Evolutionary conservation across 2,113 vertebrate species (phyloP), one percentile per base, ranked within the genome.

Genomic region (Actenoides lindsayi): DNA sequence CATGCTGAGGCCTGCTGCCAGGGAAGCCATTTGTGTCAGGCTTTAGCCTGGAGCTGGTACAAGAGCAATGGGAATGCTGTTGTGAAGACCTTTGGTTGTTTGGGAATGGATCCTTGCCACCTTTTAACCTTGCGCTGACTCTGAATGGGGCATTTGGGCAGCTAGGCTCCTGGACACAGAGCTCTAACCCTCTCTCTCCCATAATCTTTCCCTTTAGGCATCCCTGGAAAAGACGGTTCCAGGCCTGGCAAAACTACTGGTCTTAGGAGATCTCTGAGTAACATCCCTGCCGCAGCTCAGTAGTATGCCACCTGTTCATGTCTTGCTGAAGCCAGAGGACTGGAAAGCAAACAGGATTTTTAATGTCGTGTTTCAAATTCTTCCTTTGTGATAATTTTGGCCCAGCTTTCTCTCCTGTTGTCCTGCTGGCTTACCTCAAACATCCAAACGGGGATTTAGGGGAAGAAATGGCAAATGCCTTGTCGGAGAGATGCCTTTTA

Each of bases 191-290:
- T 85, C 25, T 85, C 31, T 80, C 21, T 88, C 64, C 93, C 79
- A 11, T 94, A 28, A 74, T 91, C 67, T 96, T 70, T 97, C 92
- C 73, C 71, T 95, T 71, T 64, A 97, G 97, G 94, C 28, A 67
- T 88, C 65, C 42, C 77, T 87, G 95, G 88, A 85, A 96, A 95
- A 71, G 95, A 83, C 0, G 31, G 44, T 42, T 87, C 87, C 86
- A 94, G 33, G 63, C 65, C 73, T 0, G 4, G 65, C 65, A 97
- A 93, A 93, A 80, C 87, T 64, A 48, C 90, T 78, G 93, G 46
- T 81, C 9, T 91, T 74, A 93, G 50, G 67, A 95, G 71, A 76
- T 4, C 56, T 74, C 80, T 83, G 71, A 90, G 69, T 60, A 85
- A 69, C 70, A 19, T 77, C 71, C 50, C 91, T 70, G 54, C 92